A percentile compares a stretch with the other conserved stretches of the same genome.
phyloP scores from a whole-genome alignment of 1,140 invertebrate species.

The Rhyzopertha dominica region DNA sequence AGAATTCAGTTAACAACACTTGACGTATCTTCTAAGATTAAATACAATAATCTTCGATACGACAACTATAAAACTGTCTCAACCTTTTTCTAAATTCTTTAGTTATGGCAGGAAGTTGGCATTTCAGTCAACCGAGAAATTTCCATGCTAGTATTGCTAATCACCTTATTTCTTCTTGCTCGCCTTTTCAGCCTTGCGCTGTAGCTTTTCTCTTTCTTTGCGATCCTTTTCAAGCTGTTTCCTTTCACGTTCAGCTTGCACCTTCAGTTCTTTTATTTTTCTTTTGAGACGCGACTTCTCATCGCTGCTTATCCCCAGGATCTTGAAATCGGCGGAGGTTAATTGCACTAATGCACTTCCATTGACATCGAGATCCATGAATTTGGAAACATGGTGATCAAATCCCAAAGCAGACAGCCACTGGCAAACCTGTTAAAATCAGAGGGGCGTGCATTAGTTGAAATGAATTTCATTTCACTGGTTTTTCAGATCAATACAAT shows the following conservation, averaged over 20 bases:
- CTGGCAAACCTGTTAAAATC: conserved; percentile 71
- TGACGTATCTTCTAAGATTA: too few species aligned
- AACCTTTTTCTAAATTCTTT: too few species aligned
- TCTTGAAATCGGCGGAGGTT: conserved; percentile 84
- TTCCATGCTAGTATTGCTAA: conserved; percentile 9
- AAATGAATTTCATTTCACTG: background rate
- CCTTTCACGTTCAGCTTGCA: conserved; percentile 73
- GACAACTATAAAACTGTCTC: too few species aligned
- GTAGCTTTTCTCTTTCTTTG: conserved; percentile 69
- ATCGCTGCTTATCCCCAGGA: conserved; percentile 70
- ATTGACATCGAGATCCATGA: conserved; percentile 78
- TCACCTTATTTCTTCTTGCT: conserved; percentile 57
- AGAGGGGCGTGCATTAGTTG: conserved; percentile 8
- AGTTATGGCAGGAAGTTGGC: too few species aligned
- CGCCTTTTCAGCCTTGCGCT: conserved; percentile 74
- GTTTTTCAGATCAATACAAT: too few species aligned
- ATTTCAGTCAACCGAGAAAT: too few species aligned
- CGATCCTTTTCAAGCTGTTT: conserved; percentile 68
- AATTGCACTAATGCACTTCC: conserved; percentile 75
- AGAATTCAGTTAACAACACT: too few species aligned
- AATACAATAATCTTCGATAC: too few species aligned
- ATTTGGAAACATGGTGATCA: conserved; percentile 77
- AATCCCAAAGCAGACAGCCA: conserved; percentile 78
- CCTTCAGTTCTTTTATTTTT: conserved; percentile 80
- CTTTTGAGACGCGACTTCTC: conserved; percentile 81